Conservation (phyloP, 1,140 invertebrate species). For the Cardiocondyla obscurior region DNA sequence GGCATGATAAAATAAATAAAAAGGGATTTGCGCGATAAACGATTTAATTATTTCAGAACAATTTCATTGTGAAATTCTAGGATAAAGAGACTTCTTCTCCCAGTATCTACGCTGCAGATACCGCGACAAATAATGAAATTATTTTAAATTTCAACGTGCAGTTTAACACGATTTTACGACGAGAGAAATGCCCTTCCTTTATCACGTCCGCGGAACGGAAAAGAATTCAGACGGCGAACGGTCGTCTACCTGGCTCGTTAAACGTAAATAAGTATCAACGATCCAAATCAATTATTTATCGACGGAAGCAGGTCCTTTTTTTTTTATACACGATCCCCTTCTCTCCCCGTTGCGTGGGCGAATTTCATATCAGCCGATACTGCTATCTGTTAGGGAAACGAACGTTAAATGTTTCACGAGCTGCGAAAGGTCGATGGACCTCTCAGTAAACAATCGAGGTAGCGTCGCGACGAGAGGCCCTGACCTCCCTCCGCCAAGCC, state of each 20-base stretch:
- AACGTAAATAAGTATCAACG: not conserved
- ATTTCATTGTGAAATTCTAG: not conserved
- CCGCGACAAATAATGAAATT: constrained; percentile 2
- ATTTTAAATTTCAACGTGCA: constrained; percentile 8
- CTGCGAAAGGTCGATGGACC: constrained; percentile 1
- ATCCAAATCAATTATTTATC: not conserved
- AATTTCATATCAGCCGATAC: not conserved
- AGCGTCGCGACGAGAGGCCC: constrained; percentile 4
- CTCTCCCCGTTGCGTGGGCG: not conserved
- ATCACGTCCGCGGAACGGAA: not conserved
- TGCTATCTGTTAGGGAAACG: not conserved
- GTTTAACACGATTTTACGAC: not conserved
- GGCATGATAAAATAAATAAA: not conserved
- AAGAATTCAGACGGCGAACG: not conserved
- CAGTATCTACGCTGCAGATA: not conserved
- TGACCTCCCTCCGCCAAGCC: not conserved
- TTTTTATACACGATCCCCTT: not conserved
- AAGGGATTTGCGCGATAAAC: not conserved
- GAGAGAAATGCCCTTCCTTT: not conserved
- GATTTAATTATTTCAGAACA: constrained; percentile 38
- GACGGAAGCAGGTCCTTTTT: not conserved
- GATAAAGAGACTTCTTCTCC: not conserved
- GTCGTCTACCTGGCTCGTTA: not conserved
- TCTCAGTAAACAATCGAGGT: constrained; percentile 24
- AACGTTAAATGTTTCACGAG: constrained; percentile 42